These are phyloP conservation scores for Allobates femoralis DNA, from an alignment of 2,797 vertebrate species.

Conservation along the genomic window DNA sequence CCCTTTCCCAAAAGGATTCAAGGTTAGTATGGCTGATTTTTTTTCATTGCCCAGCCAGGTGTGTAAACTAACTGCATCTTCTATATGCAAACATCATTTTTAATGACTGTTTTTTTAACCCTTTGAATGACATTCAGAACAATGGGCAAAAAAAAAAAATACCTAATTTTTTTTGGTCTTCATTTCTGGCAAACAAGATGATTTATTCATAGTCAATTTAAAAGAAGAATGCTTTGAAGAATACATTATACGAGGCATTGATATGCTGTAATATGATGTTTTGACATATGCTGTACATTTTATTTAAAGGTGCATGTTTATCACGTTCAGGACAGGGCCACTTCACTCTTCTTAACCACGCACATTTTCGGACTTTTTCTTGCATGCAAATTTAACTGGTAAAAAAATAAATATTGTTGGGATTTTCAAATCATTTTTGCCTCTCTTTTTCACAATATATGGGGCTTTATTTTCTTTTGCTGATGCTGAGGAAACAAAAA, in stretches of 20 bases:
- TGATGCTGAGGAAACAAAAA: no score
- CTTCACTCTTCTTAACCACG: no score
- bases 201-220: background rate
- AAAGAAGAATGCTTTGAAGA: background rate
- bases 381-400: no score
- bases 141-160: background rate
- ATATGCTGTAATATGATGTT: background rate
- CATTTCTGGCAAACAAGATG: background rate
- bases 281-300: background rate
- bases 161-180: background rate
- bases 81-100: slow-evolving; percentile 34
- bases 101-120: slow-evolving; percentile 43
- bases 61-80: slow-evolving; percentile 45
- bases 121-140: background rate
- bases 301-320: background rate
- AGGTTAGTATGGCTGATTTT: slow-evolving; percentile 41
- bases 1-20: slow-evolving; percentile 45
- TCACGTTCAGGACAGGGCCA: no score
- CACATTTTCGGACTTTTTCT: no score
- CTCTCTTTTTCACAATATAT: no score
- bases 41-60: slow-evolving; percentile 64
- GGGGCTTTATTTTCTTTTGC: no score
- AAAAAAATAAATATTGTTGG: no score
- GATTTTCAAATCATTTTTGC: no score
- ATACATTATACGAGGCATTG: background rate